Percentiles rank a stretch among this genome's conserved stretches.
phyloP scores from a whole-genome alignment of 2,888 invertebrate species.

The Lasioglossum vierecki region DNA sequence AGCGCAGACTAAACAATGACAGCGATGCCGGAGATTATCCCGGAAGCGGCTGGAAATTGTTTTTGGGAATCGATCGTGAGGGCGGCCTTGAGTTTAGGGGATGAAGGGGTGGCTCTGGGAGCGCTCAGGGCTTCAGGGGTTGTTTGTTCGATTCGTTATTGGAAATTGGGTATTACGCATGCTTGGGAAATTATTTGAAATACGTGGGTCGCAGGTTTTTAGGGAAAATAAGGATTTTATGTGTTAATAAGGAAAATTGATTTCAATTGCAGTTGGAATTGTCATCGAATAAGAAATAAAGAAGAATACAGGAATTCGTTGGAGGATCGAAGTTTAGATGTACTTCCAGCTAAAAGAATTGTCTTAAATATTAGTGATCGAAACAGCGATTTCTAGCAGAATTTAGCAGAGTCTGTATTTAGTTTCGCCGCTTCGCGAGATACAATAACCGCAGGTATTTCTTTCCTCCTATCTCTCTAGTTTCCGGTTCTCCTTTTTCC shows the following conservation, averaged over 20 bases:
- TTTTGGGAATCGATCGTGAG: background rate
- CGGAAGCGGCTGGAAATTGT: constrained; percentile 13
- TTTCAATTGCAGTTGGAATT: too few species aligned
- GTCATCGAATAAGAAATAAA: too few species aligned
- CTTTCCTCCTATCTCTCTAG: background rate
- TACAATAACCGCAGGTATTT: background rate
- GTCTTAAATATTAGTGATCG: too few species aligned
- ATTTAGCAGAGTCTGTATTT: background rate
- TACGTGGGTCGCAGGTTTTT: too few species aligned
- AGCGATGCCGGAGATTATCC: constrained; percentile 5
- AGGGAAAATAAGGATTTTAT: too few species aligned
- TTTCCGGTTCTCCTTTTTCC: background rate
- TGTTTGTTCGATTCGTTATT: background rate
- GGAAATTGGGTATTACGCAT: background rate
- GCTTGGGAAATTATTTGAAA: background rate
- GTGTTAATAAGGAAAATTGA: too few species aligned
- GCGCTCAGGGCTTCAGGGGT: background rate
- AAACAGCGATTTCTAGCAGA: background rate
- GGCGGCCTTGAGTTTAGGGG: constrained; percentile 1
- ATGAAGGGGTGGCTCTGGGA: background rate
- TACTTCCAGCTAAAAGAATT: too few species aligned
- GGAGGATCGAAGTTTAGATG: too few species aligned
- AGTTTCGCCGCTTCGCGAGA: background rate
- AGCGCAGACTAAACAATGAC: constrained; percentile 13
- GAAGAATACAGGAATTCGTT: too few species aligned